Evolutionary conservation across 2,888 invertebrate species (phyloP), one percentile per base, ranked within the genome.

Genomic region (Horisme vitalbata): DNA sequence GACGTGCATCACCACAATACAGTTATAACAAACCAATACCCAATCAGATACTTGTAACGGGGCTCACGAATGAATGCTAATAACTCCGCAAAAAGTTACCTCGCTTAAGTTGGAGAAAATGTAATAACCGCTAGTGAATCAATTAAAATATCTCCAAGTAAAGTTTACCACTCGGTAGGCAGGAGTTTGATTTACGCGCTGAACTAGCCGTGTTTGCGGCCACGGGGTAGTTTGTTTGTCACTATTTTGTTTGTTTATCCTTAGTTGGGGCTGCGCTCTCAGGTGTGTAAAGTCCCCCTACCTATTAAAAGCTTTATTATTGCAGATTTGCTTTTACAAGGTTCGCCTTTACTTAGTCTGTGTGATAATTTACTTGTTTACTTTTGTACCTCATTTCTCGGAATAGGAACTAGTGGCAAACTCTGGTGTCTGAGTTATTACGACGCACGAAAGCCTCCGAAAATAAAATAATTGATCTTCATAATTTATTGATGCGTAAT

Each of bases 141-240:
- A 75, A 75, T 79, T 76, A 76, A 77, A 75, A 76, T 72, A 69
- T 73, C 68, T 63, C 60, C 56, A 52, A 65, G 65, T 52, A 63
- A 76, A 71, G 70, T 76, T 73, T 36, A 45, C 44, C 55, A 56
- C 62, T 60, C 57, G 59, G 59, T 57, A 45, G 59, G 55, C 51
- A 47, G 51, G 57, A 57, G 62, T 60, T 65, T 76, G 74, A 78
- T 78, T 76, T 77, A 77, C 67, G 63, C 63, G 67, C 56, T 58
- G 59, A 61, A 61, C 59, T 61, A 53, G 55, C 50, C 50, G 55
- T 57, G 63, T 32, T 49, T 32, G 49, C 31, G 44, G 18, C 39
- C 49, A 41, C 54, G 60, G 38, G 54, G 53, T 57, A 41, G 52
- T 52, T 56, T 30, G 55, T 28, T 51, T 47, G 60, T 41, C 52